phyloP scores from a whole-genome alignment of 2,797 vertebrate species.

The Propithecus perrieri region DNA sequence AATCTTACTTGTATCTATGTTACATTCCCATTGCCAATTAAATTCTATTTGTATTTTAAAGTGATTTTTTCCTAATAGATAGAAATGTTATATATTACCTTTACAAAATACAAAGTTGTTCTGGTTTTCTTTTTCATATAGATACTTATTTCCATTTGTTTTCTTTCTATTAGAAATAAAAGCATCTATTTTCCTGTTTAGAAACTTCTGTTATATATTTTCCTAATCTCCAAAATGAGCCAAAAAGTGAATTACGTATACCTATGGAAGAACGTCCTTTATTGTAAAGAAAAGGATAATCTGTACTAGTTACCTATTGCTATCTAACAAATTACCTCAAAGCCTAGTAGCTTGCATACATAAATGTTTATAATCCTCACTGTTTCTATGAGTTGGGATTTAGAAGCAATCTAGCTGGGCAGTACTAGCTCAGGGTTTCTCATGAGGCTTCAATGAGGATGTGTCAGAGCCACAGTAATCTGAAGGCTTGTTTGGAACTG shows the following conservation, averaged over 20 bases:
- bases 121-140: background rate
- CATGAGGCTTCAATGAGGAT: too few relatives aligned
- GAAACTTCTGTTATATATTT: background rate
- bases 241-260: background rate
- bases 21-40: slow-evolving; percentile 11
- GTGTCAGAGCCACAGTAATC: background rate
- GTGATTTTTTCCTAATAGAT: slow-evolving; percentile 25
- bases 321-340: background rate
- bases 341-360: background rate
- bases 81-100: slow-evolving; percentile 5
- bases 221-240: background rate
- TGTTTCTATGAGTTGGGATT: background rate
- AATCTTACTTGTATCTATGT: background rate
- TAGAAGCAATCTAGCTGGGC: background rate
- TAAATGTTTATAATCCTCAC: background rate
- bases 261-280: background rate
- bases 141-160: background rate
- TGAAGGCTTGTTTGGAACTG: background rate
- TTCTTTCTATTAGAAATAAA: background rate
- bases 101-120: slow-evolving; percentile 46
- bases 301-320: background rate
- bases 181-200: background rate
- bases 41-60: slow-evolving; percentile 56
- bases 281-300: background rate
- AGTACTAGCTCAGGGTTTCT: background rate